phyloP scores from a whole-genome alignment of 2,797 vertebrate genomes.

The Chiloscyllium punctatum region DNA sequence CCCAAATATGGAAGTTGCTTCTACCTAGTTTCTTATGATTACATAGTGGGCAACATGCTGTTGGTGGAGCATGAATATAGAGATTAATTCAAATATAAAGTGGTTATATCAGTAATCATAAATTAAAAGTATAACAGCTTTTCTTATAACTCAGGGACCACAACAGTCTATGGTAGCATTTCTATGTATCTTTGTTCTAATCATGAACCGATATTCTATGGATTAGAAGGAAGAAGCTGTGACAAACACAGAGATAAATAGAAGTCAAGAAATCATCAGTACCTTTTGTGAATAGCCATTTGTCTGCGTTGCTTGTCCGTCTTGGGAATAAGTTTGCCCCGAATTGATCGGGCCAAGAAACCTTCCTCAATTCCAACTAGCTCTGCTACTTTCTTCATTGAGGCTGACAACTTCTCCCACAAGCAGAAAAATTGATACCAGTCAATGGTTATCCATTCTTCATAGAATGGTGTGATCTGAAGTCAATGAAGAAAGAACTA shows the following conservation, averaged over 20 bases:
- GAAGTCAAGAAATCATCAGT: slow-evolving; percentile 32
- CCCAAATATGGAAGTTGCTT: not conserved
- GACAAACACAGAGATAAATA: not conserved
- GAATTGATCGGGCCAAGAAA: slow-evolving; percentile 84
- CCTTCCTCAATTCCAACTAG: slow-evolving; percentile 91
- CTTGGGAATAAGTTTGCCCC: slow-evolving; percentile 76
- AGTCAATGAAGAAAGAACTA: slow-evolving; percentile 27
- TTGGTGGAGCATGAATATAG: not conserved
- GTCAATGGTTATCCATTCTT: slow-evolving; percentile 88
- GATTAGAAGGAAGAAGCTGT: not conserved
- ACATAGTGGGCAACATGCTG: no score
- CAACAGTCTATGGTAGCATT: not conserved
- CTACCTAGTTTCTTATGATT: no score
- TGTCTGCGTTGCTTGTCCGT: slow-evolving; percentile 87
- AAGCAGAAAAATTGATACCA: slow-evolving; percentile 96
- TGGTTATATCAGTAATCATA: not conserved
- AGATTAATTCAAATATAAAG: not conserved
- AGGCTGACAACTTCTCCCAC: slow-evolving; percentile 85
- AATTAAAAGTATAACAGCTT: not conserved
- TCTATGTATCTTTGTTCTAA: not conserved
- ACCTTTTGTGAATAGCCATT: slow-evolving; percentile 95
- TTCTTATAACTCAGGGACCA: not conserved
- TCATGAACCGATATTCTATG: not conserved
- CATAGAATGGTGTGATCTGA: slow-evolving; percentile 87
- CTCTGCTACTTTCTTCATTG: slow-evolving; percentile 92